Evolutionary conservation across 1,140 invertebrate genomes (phyloP), one percentile per base, ranked within the genome.

Genomic region (Brachionus rotundiformis): DNA sequence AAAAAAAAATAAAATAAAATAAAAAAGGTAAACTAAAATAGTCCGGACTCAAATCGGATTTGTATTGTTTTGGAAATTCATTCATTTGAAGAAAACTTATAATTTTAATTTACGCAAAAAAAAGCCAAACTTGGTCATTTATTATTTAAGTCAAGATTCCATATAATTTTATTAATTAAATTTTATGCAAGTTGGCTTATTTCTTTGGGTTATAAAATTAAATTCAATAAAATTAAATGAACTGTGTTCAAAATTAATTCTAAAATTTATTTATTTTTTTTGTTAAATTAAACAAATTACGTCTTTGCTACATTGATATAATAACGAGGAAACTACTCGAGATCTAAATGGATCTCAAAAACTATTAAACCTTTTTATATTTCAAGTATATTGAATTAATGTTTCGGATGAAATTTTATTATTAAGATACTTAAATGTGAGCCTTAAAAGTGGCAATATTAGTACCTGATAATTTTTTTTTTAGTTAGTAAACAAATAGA

Each of bases 11-110:
- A 61, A 29, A 29, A 63, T n/a, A 63, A 0, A 33, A 33, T 3
- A 63, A 63, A 29, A 29, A 54, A 54, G 47, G 47, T 54, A 54
- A 54, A 54, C 47, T 25, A 54, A 54, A 54, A 54, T 54, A 54
- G 47, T 54, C 47, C 47, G 47, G 29, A 63, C 61, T 29, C n/a
- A 63, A 63, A 63, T 63, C 61, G 61, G 61, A 63, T 63, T 63
- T 63, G 25, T 33, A 63, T 63, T 33, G 29, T 63, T 63, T 33
- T 33, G 61, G 29, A 33, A 29, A 63, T 29, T n/a, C 11, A 63
- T 63, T 29, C 29, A 63, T 63, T 63, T 33, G 11, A 33, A 29
- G 61, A 63, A 63, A 63, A 63, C 61, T 31, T 63, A 63, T 63
- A 63, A 63, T 63, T 63, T 63, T 33, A 33, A 63, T 33, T 63